These are phyloP conservation scores for Malthinus seriepunctatus DNA, from an alignment of 2,888 invertebrate species.

Conservation along the genomic window DNA sequence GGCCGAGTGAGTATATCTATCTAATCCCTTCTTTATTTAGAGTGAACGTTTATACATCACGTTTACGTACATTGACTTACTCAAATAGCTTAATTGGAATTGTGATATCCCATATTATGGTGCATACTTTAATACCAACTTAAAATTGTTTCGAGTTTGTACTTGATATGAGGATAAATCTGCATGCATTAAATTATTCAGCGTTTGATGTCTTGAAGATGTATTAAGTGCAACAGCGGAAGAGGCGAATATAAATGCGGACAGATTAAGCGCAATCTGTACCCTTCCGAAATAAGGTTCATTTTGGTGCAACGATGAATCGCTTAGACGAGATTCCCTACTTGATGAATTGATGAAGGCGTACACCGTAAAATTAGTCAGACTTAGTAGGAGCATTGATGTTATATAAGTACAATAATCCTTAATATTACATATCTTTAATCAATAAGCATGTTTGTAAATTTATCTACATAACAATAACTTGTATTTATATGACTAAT, in stretches of 20 bases:
- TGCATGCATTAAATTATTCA: constrained; percentile 23
- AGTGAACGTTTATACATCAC: constrained; percentile 5
- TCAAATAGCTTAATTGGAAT: neutral
- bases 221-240: constrained; percentile 30
- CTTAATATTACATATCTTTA: constrained; percentile 17
- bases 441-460: constrained; percentile 1
- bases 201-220: constrained; percentile 26
- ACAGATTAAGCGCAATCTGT: constrained; percentile 40
- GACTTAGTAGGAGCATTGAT: constrained; percentile 29
- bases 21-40: constrained; percentile 18
- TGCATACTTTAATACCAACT: neutral
- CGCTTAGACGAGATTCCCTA: constrained; percentile 32
- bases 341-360: constrained; percentile 44
- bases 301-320: constrained; percentile 31
- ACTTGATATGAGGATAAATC: constrained; percentile 17
- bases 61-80: constrained; percentile 4
- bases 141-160: constrained; percentile 3
- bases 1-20: too few species aligned
- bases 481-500: too few species aligned
- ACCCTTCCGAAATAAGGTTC: constrained; percentile 35
- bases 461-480: neutral
- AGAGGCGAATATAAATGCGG: constrained; percentile 38
- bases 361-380: constrained; percentile 45
- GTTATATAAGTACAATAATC: constrained; percentile 24
- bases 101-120: neutral